Evolutionary conservation across 2,888 invertebrate species (phyloP).

Genomic region (Asteroscopus sphinx): DNA sequence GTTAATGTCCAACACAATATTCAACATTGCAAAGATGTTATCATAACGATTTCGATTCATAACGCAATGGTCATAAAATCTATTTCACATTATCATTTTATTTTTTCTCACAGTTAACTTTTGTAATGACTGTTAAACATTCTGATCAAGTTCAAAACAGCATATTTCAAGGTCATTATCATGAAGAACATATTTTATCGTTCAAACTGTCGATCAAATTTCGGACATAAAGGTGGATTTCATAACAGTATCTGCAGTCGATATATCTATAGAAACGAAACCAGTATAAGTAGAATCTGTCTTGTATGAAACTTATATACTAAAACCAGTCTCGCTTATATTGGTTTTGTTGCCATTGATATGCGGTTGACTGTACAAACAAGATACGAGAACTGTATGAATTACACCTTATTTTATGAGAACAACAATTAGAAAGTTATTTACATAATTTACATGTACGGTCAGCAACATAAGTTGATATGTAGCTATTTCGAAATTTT

Average conservation of each 20-base stretch:
- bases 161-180: conserved; percentile 3
- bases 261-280: too few relatives aligned
- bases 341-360: too few relatives aligned
- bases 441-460: too few relatives aligned
- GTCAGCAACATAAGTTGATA: too few relatives aligned
- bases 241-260: conserved; percentile 4
- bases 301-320: too few relatives aligned
- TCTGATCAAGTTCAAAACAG: too few relatives aligned
- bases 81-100: conserved; percentile 1
- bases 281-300: too few relatives aligned
- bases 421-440: conserved; percentile 24
- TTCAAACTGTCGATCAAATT: conserved; percentile 38
- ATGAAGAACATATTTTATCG: neutral
- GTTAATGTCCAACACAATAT: neutral
- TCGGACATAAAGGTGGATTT: conserved; percentile 32
- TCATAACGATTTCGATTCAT: neutral
- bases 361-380: too few relatives aligned
- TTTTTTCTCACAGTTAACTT: neutral
- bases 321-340: too few relatives aligned
- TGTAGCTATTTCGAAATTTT: too few relatives aligned
- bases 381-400: conserved; percentile 12
- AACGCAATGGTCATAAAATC: neutral
- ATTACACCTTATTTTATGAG: conserved; percentile 15
- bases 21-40: neutral
- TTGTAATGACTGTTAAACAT: neutral